These are phyloP conservation scores for Hypselothyrea guttata DNA, from an alignment of 2,888 invertebrate species.

Conservation along the genomic window DNA sequence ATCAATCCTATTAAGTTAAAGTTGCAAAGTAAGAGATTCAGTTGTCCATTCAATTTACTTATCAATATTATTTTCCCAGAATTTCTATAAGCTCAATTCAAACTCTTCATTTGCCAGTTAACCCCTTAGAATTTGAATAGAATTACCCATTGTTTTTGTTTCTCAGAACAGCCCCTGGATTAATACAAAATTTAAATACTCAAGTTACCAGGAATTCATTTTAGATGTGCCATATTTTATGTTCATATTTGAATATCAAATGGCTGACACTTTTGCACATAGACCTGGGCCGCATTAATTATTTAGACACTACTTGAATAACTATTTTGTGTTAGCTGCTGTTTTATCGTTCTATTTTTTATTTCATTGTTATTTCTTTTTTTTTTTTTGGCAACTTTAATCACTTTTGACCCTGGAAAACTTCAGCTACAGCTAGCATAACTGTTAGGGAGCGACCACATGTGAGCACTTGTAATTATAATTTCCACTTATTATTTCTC, in stretches of 20 bases:
- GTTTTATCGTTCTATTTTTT: not conserved
- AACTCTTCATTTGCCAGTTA: too few relatives aligned
- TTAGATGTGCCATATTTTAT: slow-evolving; percentile 38
- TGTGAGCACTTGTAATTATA: slow-evolving; percentile 69
- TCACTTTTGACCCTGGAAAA: slow-evolving; percentile 36
- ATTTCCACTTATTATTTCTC: slow-evolving; percentile 68
- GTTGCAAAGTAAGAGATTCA: too few relatives aligned
- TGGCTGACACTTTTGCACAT: slow-evolving; percentile 57
- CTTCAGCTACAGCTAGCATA: slow-evolving; percentile 9
- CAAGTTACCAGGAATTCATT: slow-evolving; percentile 6
- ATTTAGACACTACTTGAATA: slow-evolving; percentile 33
- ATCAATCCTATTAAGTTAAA: too few relatives aligned
- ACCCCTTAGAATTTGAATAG: slow-evolving; percentile 58
- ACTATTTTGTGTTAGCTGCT: too few relatives aligned
- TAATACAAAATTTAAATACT: not conserved
- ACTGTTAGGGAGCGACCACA: slow-evolving; percentile 40
- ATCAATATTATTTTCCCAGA: too few relatives aligned
- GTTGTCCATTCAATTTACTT: too few relatives aligned
- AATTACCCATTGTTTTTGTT: too few relatives aligned
- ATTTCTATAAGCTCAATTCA: too few relatives aligned
- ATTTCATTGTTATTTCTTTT: not conserved
- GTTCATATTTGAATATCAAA: slow-evolving; percentile 56
- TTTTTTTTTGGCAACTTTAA: slow-evolving; percentile 47
- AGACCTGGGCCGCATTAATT: slow-evolving; percentile 62
- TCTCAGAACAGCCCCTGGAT: not conserved